Conservation (phyloP, 2,113 vertebrate genomes). For the Orthonyx spaldingii region DNA sequence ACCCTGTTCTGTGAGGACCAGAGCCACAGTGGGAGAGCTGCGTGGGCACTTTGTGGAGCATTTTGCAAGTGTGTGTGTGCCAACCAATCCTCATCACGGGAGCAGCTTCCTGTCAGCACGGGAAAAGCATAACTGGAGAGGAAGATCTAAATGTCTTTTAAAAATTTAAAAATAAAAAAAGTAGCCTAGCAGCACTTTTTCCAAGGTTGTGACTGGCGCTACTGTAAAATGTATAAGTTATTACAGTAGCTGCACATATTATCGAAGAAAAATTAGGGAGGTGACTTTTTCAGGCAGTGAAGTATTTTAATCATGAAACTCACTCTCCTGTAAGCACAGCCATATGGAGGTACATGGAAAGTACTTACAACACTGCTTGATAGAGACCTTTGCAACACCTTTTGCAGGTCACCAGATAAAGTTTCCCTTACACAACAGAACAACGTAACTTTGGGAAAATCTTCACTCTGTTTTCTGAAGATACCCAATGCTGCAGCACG, state of each 20-base stretch:
- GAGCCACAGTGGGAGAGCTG: neutral
- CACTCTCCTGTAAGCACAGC: neutral
- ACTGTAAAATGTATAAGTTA: neutral
- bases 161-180: neutral
- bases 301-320: neutral
- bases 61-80: neutral
- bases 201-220: neutral
- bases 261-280: neutral
- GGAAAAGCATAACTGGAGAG: neutral
- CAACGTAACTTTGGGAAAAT: neutral
- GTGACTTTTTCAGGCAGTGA: neutral
- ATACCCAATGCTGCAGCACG: neutral
- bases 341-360: neutral
- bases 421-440: neutral
- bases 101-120: neutral
- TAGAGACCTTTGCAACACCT: neutral
- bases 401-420: neutral
- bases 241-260: neutral
- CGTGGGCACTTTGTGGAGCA: rapidly evolving
- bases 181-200: neutral
- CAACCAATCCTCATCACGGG: neutral
- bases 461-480: neutral
- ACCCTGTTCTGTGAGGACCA: rapidly evolving
- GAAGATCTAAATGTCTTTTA: neutral
- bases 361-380: neutral